phyloP scores from a whole-genome alignment of 64 coral and sea anemone genomes.

The Stichodactyla mertensii region DNA sequence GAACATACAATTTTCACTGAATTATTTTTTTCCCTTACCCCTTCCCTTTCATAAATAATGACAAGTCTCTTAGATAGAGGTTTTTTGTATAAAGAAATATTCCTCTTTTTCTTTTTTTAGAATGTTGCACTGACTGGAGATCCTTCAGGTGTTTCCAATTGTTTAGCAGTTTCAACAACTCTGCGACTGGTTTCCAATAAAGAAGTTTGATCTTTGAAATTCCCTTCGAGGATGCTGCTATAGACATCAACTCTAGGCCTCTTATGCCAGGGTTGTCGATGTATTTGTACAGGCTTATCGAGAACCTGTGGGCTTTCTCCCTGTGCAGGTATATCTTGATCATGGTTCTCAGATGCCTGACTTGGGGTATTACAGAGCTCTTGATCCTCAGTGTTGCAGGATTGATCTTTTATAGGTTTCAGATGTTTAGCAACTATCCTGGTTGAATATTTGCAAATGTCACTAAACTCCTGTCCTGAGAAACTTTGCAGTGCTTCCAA shows the following conservation, averaged over 20 bases:
- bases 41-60: no score
- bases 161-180: slow-evolving; percentile 1
- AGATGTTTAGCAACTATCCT: slow-evolving; percentile 79
- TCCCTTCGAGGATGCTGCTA: background rate
- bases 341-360: background rate
- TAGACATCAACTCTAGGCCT: slow-evolving; percentile 1
- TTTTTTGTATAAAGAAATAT: no score
- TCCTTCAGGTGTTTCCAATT: slow-evolving; percentile 18
- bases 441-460: slow-evolving; percentile 62
- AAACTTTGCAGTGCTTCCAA: slow-evolving; percentile 76
- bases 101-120: background rate
- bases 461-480: slow-evolving; percentile 49
- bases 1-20: no score
- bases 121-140: background rate
- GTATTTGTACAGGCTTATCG: background rate
- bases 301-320: background rate
- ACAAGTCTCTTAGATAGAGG: no score
- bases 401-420: slow-evolving; percentile 24
- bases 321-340: background rate
- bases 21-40: no score
- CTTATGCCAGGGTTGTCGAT: background rate
- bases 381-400: background rate
- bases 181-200: slow-evolving; percentile 10
- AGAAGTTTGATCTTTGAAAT: slow-evolving; percentile 7
- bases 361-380: background rate